These are phyloP conservation scores for Coluber constrictor DNA, from an alignment of 2,797 vertebrate species.

Conservation along the genomic window DNA sequence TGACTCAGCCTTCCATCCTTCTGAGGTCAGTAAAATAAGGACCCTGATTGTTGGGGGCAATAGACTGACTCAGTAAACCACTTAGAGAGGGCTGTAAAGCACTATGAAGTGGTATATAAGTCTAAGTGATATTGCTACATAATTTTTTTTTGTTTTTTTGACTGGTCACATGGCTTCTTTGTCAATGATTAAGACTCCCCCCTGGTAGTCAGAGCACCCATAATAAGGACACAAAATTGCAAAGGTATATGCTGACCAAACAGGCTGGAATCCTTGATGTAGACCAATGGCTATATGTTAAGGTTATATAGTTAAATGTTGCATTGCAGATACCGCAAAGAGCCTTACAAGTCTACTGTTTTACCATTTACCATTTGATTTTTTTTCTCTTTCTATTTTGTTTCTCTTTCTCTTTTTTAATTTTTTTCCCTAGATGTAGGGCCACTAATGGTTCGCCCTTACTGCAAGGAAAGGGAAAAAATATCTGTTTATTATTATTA, in stretches of 20 bases:
- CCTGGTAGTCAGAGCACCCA: neutral
- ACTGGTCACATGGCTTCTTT: neutral
- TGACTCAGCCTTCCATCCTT: no score
- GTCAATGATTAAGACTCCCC: neutral
- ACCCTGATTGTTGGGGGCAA: no score
- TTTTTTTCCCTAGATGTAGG: conserved; percentile 26
- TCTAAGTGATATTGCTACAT: no score
- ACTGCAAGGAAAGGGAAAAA: conserved; percentile 27
- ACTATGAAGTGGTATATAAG: no score
- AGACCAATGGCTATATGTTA: neutral
- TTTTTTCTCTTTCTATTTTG: neutral
- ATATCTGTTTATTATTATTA: conserved; percentile 46
- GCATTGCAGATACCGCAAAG: neutral
- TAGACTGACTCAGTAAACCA: no score
- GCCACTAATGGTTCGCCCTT: conserved; percentile 31
- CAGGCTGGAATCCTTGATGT: neutral
- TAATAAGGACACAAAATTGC: neutral
- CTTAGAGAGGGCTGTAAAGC: no score
- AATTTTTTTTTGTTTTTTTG: neutral
- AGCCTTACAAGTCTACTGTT: neutral
- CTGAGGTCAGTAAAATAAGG: no score
- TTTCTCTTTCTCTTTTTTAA: neutral
- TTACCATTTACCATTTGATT: neutral
- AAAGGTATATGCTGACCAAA: neutral
- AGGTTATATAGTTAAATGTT: neutral